A percentile compares a stretch with the other conserved stretches of the same genome.
Evolutionary conservation across 2,888 invertebrate species (phyloP).

Genomic region (Lomographa bimaculata): DNA sequence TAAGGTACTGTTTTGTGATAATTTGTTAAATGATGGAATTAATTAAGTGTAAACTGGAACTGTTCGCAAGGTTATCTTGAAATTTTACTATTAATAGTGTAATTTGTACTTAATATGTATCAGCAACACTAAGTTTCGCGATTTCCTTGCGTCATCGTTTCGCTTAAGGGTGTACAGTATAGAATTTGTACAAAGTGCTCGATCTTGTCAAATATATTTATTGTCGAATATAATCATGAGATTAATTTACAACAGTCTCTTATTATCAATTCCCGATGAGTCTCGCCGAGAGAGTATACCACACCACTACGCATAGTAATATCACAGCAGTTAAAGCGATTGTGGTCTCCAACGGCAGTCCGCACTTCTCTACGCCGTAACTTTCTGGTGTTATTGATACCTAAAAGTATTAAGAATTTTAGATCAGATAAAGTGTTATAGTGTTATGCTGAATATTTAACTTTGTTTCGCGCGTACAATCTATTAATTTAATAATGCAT

Average conservation of each 20-base stretch:
- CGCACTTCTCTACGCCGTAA: constrained; percentile 63
- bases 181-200: constrained; percentile 76
- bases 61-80: constrained; percentile 19
- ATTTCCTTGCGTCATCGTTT: constrained; percentile 16
- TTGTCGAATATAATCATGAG: constrained; percentile 74
- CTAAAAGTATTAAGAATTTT: constrained; percentile 43
- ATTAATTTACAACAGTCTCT: constrained; percentile 47
- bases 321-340: constrained; percentile 54
- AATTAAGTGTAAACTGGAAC: constrained; percentile 35
- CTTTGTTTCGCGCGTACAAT: no score
- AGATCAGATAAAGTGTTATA: no score
- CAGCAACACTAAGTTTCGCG: constrained; percentile 6
- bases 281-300: constrained; percentile 37
- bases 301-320: constrained; percentile 41
- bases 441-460: no score
- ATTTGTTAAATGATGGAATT: constrained; percentile 48
- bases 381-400: constrained; percentile 54
- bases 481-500: no score
- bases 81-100: constrained; percentile 1
- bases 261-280: constrained; percentile 43
- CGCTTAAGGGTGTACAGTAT: constrained; percentile 44
- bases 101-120: constrained; percentile 31
- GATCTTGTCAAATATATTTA: constrained; percentile 82
- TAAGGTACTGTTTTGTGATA: constrained; percentile 68
- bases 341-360: constrained; percentile 60